Evolutionary conservation across 2,888 invertebrate species (phyloP).

Genomic region (Mythimna loreyi): DNA sequence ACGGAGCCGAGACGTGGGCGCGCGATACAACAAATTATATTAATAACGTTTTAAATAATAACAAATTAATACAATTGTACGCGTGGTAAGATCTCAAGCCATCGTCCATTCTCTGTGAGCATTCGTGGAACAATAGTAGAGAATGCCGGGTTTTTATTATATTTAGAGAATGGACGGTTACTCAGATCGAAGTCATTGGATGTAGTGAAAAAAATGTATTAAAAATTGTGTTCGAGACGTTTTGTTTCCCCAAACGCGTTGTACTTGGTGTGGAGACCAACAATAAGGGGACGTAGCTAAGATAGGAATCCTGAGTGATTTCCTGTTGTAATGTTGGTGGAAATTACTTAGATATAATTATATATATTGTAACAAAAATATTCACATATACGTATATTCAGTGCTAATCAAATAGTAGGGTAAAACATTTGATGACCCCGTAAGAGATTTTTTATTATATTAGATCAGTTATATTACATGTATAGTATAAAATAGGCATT

Average conservation of each 20-base stretch:
- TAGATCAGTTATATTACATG: conserved; percentile 54
- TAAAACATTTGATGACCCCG: conserved; percentile 50
- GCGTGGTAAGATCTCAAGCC: conserved; percentile 79
- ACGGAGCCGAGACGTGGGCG: conserved; percentile 78
- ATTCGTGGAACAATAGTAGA: conserved; percentile 79
- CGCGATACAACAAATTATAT: conserved; percentile 90
- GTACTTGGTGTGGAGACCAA: conserved; percentile 80
- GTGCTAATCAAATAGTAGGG: conserved; percentile 57
- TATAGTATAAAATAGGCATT: conserved; percentile 47
- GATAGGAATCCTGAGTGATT: conserved; percentile 35
- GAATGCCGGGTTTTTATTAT: conserved; percentile 82
- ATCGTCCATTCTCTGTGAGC: conserved; percentile 76
- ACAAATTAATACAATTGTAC: conserved; percentile 89
- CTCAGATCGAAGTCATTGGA: conserved; percentile 75
- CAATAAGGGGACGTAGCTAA: conserved; percentile 53
- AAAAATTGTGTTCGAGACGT: conserved; percentile 83
- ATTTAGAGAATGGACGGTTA: conserved; percentile 73
- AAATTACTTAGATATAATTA: conserved; percentile 60
- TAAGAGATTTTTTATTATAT: conserved; percentile 57
- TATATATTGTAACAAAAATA: conserved; percentile 46
- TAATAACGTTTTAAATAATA: conserved; percentile 90
- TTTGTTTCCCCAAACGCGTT: conserved; percentile 80
- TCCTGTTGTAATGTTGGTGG: conserved; percentile 65
- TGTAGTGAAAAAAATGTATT: conserved; percentile 86
- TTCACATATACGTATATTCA: conserved; percentile 58